A percentile compares a stretch with the other conserved stretches of the same genome.
These are phyloP conservation scores for Caenorhabditis plicata DNA, from an alignment of 2,888 invertebrate genomes.

Conservation along the genomic window DNA sequence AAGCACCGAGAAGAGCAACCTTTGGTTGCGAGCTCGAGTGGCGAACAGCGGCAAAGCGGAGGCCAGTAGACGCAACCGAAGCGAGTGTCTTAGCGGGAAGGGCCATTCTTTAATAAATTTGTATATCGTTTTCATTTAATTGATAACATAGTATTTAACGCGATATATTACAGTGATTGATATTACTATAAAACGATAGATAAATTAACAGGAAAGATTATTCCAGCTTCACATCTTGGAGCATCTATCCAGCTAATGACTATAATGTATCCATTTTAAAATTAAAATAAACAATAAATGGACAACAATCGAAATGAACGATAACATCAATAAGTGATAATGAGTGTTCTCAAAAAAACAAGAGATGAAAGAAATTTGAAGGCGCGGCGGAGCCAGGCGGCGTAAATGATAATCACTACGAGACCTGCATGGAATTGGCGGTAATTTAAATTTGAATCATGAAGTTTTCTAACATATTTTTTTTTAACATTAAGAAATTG, in stretches of 20 bases:
- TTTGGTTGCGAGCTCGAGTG: conserved; percentile 50
- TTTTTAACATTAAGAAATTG: too few relatives aligned
- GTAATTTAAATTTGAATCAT: conserved; percentile 14
- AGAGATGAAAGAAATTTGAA: too few relatives aligned
- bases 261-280: too few relatives aligned
- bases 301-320: neutral
- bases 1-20: conserved; percentile 91
- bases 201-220: too few relatives aligned
- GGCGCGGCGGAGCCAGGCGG: conserved; percentile 27
- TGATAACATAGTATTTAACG: neutral
- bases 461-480: too few relatives aligned
- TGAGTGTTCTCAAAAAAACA: neutral
- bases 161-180: too few relatives aligned
- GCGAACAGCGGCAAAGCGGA: conserved; percentile 38
- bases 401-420: conserved; percentile 11
- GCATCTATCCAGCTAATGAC: too few relatives aligned
- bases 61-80: conserved; percentile 28
- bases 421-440: conserved; percentile 20
- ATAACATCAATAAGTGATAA: neutral
- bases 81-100: conserved; percentile 39
- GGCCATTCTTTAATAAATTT: conserved; percentile 30
- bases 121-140: neutral
- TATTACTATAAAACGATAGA: too few relatives aligned
- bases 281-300: too few relatives aligned
- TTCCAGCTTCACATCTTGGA: too few relatives aligned